Conservation (phyloP, 2,113 vertebrate genomes). For the Brevimyrus niger region DNA sequence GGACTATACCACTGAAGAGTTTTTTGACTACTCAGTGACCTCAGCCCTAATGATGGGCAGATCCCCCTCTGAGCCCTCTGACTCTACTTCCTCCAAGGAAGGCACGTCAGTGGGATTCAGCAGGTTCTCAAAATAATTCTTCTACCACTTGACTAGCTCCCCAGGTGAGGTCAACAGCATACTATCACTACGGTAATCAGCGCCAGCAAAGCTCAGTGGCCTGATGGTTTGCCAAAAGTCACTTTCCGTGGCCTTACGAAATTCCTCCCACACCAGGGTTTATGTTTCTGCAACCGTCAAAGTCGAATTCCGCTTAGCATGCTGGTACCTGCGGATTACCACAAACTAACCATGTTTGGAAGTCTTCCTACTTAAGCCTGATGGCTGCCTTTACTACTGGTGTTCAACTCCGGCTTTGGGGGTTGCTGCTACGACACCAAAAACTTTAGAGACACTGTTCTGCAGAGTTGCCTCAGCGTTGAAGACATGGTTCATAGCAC, state of each 20-base stretch:
- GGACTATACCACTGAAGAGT: not conserved
- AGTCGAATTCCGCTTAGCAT: not conserved
- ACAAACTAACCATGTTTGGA: not conserved
- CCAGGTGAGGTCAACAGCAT: not conserved
- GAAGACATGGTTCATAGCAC: not conserved
- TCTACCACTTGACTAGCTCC: not conserved
- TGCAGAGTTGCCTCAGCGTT: not conserved
- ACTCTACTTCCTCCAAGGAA: not conserved
- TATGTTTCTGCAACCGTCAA: not conserved
- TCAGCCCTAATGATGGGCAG: not conserved
- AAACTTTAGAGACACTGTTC: not conserved
- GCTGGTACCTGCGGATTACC: not conserved
- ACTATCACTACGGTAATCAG: not conserved
- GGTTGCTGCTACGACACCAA: not conserved
- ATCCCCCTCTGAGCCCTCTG: not conserved
- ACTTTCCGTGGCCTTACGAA: not conserved
- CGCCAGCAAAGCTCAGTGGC: not conserved
- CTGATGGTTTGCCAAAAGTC: not conserved
- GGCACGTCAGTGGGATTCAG: not conserved
- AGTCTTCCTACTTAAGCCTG: not conserved
- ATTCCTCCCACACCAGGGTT: not conserved
- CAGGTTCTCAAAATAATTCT: not conserved
- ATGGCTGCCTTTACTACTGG: not conserved
- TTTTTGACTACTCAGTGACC: not conserved
- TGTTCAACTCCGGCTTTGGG: not conserved